Percentiles rank a stretch among this genome's conserved stretches.
Conservation (phyloP, 2,113 vertebrate genomes). For the Isichthys henryi region DNA sequence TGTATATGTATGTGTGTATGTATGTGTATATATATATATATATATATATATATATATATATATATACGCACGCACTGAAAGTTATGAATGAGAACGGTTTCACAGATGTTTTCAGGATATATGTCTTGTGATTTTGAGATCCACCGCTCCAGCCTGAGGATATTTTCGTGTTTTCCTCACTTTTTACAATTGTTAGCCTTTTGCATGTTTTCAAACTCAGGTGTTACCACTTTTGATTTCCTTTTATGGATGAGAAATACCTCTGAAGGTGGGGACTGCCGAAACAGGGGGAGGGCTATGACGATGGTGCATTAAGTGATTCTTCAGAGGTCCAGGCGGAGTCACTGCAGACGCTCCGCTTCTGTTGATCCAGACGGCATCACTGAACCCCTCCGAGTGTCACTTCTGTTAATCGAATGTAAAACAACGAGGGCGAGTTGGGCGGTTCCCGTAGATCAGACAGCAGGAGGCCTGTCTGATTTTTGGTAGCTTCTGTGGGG, state of each 20-base stretch:
- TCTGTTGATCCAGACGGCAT: conserved; percentile 33
- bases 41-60: too few species aligned
- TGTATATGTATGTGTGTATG: too few species aligned
- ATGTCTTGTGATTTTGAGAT: background rate
- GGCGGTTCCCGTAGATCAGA: conserved; percentile 58
- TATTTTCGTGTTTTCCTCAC: background rate
- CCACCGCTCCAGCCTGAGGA: background rate
- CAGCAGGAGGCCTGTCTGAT: conserved; percentile 60
- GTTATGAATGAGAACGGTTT: background rate
- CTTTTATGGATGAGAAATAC: background rate
- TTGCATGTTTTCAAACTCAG: background rate
- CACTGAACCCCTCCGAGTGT: conserved; percentile 68
- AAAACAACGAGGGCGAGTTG: conserved; percentile 59
- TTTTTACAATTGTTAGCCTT: background rate
- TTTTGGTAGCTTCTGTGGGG: conserved; percentile 45
- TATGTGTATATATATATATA: too few species aligned
- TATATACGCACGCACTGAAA: background rate
- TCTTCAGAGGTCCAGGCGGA: background rate
- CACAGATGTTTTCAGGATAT: background rate
- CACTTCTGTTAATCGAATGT: conserved; percentile 66
- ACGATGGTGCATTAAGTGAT: background rate
- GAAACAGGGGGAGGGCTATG: background rate
- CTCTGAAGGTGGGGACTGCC: background rate
- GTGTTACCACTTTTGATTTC: background rate
- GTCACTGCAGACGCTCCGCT: background rate